phyloP scores from a whole-genome alignment of 2,797 vertebrate genomes.

The Fistularia commersonii region DNA sequence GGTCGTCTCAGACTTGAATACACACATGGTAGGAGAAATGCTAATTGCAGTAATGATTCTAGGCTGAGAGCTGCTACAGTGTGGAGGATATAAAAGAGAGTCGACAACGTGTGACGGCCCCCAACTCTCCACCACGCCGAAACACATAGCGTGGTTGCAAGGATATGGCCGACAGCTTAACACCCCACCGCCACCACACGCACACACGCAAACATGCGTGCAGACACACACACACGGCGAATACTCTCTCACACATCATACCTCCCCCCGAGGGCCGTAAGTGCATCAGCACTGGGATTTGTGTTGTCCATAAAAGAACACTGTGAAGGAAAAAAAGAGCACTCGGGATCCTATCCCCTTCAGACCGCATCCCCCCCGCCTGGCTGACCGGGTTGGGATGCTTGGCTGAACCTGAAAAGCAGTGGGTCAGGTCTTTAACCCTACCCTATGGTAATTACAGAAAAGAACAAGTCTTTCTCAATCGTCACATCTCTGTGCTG shows the following conservation, averaged over 20 bases:
- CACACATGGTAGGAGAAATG: slow-evolving; percentile 24
- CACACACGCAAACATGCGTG: neutral
- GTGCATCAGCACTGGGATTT: slow-evolving; percentile 45
- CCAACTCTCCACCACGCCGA: slow-evolving; percentile 11
- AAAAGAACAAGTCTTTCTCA: slow-evolving; percentile 32
- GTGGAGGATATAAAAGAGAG: slow-evolving; percentile 34
- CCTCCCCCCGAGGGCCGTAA: slow-evolving; percentile 22
- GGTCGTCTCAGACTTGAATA: slow-evolving; percentile 6
- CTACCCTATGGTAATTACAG: slow-evolving; percentile 32
- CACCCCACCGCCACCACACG: neutral
- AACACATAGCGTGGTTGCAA: slow-evolving; percentile 14
- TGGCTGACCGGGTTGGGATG: slow-evolving; percentile 40
- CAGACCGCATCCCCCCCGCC: slow-evolving; percentile 20
- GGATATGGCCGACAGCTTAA: slow-evolving; percentile 23
- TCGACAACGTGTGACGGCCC: slow-evolving; percentile 35
- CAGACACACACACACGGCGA: no score
- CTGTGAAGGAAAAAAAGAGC: slow-evolving; percentile 21
- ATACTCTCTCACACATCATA: no score
- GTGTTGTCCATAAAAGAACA: slow-evolving; percentile 51
- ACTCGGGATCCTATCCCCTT: slow-evolving; percentile 23
- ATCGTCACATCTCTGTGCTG: slow-evolving; percentile 19
- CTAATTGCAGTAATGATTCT: slow-evolving; percentile 38
- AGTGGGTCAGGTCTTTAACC: slow-evolving; percentile 54
- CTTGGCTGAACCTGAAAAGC: slow-evolving; percentile 58
- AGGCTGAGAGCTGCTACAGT: slow-evolving; percentile 19